A percentile compares a stretch with the other conserved stretches of the same genome.
Evolutionary conservation across 30 jellyfish, hydroid and myxozoan species (phyloP).

Genomic region (Chrysaora quinquecirrha): DNA sequence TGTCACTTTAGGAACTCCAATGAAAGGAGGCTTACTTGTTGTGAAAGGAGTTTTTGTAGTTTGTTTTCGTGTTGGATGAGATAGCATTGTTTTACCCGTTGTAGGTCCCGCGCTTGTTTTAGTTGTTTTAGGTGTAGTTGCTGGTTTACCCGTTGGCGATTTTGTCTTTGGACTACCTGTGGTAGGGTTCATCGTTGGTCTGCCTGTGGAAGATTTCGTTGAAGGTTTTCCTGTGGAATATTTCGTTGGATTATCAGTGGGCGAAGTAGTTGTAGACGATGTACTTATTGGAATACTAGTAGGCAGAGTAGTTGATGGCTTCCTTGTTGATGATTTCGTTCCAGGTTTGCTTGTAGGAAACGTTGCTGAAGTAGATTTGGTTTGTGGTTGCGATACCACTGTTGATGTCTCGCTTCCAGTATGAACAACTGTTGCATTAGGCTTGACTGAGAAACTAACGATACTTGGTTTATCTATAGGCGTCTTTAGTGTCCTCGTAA

Average conservation of each 20-base stretch:
- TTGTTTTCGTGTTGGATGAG: slow-evolving; percentile 10
- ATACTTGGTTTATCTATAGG: too few relatives aligned
- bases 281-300: neutral
- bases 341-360: too few relatives aligned
- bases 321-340: too few relatives aligned
- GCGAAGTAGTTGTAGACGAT: neutral
- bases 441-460: too few relatives aligned
- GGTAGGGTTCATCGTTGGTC: too few relatives aligned
- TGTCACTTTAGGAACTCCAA: slow-evolving; percentile 27
- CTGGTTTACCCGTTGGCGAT: neutral
- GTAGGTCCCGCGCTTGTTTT: neutral
- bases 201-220: neutral
- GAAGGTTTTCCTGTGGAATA: neutral
- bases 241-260: neutral
- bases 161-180: neutral
- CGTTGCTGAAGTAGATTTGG: too few relatives aligned
- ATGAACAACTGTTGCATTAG: too few relatives aligned
- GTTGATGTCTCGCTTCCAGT: too few relatives aligned
- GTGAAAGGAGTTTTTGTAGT: too few relatives aligned
- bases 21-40: slow-evolving; percentile 7
- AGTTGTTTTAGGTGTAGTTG: neutral
- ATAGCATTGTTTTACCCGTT: neutral
- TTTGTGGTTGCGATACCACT: too few relatives aligned
- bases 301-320: neutral
- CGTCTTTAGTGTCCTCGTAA: too few relatives aligned